phyloP scores from a whole-genome alignment of 1,140 invertebrate genomes.

The Caerostris darwini region DNA sequence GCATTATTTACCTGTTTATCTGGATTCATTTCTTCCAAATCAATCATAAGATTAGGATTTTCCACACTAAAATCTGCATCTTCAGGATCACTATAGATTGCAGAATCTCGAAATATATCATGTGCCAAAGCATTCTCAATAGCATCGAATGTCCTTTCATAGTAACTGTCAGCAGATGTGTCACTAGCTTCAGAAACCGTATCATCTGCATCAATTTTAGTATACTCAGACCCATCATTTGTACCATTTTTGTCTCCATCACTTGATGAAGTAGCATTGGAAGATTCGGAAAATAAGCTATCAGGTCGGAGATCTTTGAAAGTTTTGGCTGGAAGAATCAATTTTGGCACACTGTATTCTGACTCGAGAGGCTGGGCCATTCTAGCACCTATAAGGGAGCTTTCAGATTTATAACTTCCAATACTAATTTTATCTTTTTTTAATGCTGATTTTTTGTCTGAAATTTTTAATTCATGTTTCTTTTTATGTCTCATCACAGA shows the following conservation, averaged over 20 bases:
- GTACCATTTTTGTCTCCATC: slow-evolving; percentile 79
- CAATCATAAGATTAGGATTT: slow-evolving; percentile 50
- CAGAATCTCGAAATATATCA: slow-evolving; percentile 89
- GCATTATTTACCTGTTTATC: background rate
- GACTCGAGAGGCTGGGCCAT: slow-evolving; percentile 86
- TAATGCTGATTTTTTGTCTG: slow-evolving; percentile 73
- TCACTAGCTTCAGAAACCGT: slow-evolving; percentile 80
- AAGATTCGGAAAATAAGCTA: slow-evolving; percentile 84
- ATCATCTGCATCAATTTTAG: slow-evolving; percentile 78
- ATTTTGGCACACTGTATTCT: slow-evolving; percentile 91
- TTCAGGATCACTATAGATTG: slow-evolving; percentile 90
- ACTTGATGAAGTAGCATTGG: slow-evolving; percentile 83
- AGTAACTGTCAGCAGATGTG: slow-evolving; percentile 86
- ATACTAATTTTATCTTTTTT: slow-evolving; percentile 62
- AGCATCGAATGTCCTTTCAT: slow-evolving; percentile 89
- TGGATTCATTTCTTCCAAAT: background rate
- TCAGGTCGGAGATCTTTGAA: slow-evolving; percentile 81
- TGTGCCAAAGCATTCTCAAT: slow-evolving; percentile 86
- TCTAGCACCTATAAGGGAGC: slow-evolving; percentile 90
- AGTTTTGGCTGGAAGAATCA: slow-evolving; percentile 83
- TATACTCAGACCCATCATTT: slow-evolving; percentile 76
- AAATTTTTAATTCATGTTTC: slow-evolving; percentile 77
- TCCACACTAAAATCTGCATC: slow-evolving; percentile 81
- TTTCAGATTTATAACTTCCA: slow-evolving; percentile 88
- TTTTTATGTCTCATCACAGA: slow-evolving; percentile 81